A percentile compares a stretch with the other conserved stretches of the same genome.
Evolutionary conservation across 2,797 vertebrate genomes (phyloP).

Genomic region (Arnoldichthys spilopterus): DNA sequence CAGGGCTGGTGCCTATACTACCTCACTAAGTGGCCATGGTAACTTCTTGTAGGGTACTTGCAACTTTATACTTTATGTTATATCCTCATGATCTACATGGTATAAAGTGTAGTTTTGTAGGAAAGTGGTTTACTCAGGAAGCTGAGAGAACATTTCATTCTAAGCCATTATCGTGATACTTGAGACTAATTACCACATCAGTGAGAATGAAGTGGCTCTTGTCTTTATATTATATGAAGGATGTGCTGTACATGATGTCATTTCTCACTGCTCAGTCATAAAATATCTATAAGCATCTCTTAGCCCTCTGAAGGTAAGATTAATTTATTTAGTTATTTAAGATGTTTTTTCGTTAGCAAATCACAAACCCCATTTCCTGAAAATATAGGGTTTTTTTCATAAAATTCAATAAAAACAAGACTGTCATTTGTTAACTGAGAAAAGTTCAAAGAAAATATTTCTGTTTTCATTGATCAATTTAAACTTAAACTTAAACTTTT

Average conservation of each 20-base stretch:
- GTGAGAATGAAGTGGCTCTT: constrained; percentile 66
- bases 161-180: constrained; percentile 66
- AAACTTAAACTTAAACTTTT: too few species aligned
- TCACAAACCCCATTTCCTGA: too few species aligned
- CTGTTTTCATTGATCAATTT: too few species aligned
- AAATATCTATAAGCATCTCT: constrained; percentile 50
- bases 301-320: neutral
- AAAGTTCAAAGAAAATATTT: too few species aligned
- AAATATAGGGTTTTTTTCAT: too few species aligned
- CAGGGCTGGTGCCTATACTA: neutral
- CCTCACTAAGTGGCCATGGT: neutral
- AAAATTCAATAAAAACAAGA: too few species aligned
- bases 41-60: neutral
- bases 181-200: constrained; percentile 51
- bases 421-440: too few species aligned
- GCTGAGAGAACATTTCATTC: constrained; percentile 45
- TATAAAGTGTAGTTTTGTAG: neutral
- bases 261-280: constrained; percentile 53
- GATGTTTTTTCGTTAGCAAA: neutral
- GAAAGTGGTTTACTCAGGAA: neutral
- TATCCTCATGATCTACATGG: neutral
- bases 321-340: neutral
- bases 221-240: constrained; percentile 71
- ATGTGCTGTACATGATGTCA: constrained; percentile 67
- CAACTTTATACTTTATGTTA: too few species aligned